Percentiles rank a stretch among this genome's conserved stretches.
phyloP scores from a whole-genome alignment of 2,797 vertebrate genomes.

The Iguana delicatissima region DNA sequence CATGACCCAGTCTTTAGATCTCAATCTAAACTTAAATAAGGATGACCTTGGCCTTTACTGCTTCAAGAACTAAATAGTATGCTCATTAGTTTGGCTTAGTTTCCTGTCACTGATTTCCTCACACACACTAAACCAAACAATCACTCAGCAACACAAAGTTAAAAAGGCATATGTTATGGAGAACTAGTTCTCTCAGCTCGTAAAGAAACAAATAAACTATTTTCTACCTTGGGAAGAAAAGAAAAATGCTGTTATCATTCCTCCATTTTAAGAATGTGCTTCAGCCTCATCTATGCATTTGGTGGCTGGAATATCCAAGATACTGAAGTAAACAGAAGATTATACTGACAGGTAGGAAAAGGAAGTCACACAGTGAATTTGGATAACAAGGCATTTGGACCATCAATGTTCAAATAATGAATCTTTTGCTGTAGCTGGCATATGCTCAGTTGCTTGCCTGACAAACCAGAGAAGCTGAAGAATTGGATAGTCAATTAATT shows the following conservation, averaged over 20 bases:
- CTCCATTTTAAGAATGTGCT: not conserved
- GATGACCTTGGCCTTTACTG: slow-evolving; percentile 11
- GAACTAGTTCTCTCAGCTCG: not conserved
- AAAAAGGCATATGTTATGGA: not conserved
- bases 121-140: slow-evolving; percentile 39
- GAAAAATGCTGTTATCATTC: not conserved
- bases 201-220: slow-evolving; percentile 6
- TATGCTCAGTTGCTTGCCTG: slow-evolving; percentile 3
- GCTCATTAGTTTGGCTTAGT: slow-evolving; percentile 38
- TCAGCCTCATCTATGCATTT: not conserved
- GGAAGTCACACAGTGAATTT: slow-evolving; percentile 1
- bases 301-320: not conserved
- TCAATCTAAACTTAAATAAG: not conserved
- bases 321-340: not conserved
- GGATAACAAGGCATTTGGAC: slow-evolving; percentile 1
- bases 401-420: not conserved
- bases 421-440: not conserved
- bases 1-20: not conserved
- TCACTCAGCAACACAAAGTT: slow-evolving; percentile 37
- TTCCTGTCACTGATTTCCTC: not conserved
- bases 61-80: slow-evolving; percentile 43
- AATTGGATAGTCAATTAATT: slow-evolving; percentile 46
- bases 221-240: slow-evolving; percentile 17
- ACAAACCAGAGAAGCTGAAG: slow-evolving; percentile 34
- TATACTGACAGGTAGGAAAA: not conserved